Evolutionary conservation across 2,797 vertebrate genomes (phyloP), one percentile per base, ranked within the genome.

Genomic region (Neosalanx taihuensis): DNA sequence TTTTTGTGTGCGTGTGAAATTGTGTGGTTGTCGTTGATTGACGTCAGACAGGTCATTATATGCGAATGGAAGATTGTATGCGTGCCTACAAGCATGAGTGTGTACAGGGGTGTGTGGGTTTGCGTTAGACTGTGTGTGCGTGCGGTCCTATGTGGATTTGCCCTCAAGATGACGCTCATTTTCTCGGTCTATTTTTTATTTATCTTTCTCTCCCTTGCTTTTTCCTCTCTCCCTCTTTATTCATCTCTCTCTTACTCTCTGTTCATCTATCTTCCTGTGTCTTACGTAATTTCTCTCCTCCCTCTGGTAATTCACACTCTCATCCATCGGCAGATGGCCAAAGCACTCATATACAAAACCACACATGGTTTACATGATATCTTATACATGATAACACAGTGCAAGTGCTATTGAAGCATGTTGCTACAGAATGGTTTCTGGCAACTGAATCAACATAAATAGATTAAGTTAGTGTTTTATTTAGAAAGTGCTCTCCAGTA

Each of bases 281-380:
- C 29, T 12, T 62, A 10, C 26, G 3, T 30, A 5, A 6, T 59
- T 26, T 35, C 31, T 18, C 29, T 2, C 31, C 33, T n/a, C n/a
- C 30, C 61, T 17, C 30, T 35, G 30, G 30, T 89, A 86, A 88
- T 85, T 89, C 87, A 87, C 83, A 70, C 79, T 74, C 81, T 87
- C 88, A 88, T 87, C 85, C 73, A 76, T 87, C 84, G 88, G 88
- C 88, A 89, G 88, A 90, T 90, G 88, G 89, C 82, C 82, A 23
- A 72, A 79, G 83, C 51, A 56, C 51, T 17, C 49, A 18, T 5
- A 51, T 18, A 51, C 49, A 51, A 13, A 51, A 13, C 12, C 15
- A 46, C 41, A 12, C 41, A 51, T 51, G 7, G 49, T 51, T 51
- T 51, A 15, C 18, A 56, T 6, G n/a, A n/a, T n/a, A 1, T 56